A percentile compares a stretch with the other conserved stretches of the same genome.
Evolutionary conservation across 2,113 vertebrate genomes (phyloP).

Genomic region (Misgurnus mizolepis): DNA sequence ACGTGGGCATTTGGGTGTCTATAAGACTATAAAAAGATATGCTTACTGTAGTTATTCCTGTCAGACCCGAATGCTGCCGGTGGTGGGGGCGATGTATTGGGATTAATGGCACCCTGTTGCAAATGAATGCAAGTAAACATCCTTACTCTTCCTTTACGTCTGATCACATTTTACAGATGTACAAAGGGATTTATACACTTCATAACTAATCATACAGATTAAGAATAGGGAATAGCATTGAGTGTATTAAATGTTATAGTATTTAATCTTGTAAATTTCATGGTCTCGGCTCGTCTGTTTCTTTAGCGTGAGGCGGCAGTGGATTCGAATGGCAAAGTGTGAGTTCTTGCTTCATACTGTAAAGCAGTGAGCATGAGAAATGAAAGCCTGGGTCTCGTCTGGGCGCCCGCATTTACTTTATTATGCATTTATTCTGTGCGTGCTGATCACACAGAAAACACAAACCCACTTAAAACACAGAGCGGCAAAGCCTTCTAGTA

Average conservation of each 20-base stretch:
- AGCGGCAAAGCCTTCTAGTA: conserved; percentile 28
- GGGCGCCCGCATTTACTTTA: conserved; percentile 39
- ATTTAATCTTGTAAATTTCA: neutral
- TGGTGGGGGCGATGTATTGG: conserved; percentile 10
- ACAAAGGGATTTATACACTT: too few relatives aligned
- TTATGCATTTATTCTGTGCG: conserved; percentile 41
- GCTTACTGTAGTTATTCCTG: conserved; percentile 43
- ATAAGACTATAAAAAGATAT: conserved; percentile 49
- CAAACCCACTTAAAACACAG: conserved; percentile 31
- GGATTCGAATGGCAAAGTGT: conserved; percentile 22
- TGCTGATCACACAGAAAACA: conserved; percentile 22
- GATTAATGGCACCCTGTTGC: conserved; percentile 25
- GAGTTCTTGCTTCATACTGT: conserved; percentile 2
- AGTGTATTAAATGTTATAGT: too few relatives aligned
- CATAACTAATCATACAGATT: too few relatives aligned
- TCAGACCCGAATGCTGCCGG: conserved; percentile 32
- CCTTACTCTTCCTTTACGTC: neutral
- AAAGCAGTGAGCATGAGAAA: conserved; percentile 29
- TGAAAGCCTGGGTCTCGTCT: conserved; percentile 41
- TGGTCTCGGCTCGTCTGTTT: neutral
- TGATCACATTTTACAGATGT: neutral
- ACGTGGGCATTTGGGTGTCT: conserved; percentile 34
- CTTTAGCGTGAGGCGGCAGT: neutral
- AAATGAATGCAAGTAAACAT: conserved; percentile 40
- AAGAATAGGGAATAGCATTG: too few relatives aligned